Base-by-base conservation (phyloP, 2,888 invertebrate species). In the Heteropelma amictum region DNA sequence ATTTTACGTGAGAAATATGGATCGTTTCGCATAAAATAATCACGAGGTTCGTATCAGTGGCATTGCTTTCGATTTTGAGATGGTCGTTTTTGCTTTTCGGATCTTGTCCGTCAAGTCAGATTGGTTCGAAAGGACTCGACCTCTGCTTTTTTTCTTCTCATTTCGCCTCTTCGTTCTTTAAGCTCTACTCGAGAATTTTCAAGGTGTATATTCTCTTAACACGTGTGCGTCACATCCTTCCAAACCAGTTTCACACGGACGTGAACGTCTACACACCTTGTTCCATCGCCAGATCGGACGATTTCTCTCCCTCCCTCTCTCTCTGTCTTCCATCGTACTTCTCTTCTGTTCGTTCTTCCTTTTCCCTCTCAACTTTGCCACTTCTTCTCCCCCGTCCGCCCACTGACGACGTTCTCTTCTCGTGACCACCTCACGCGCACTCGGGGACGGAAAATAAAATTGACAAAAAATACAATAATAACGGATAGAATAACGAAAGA, bases 231-330 rank as follows among this genome's bases (percentile, higher is more conserved):
- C 84, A 86, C 86, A 86, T 87, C 86, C 87, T 87, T 84, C 81
- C 80, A 87, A 87, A 87, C 87, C 86, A 85, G 86, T 87, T 87
- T 86, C 83, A 85, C 85, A 84, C 81, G 84, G 83, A 86, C 83
- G 80, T 80, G 81, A 63, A 58, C 67, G 82, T 82, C 84, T 84
- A 83, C 81, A 49, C 80, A 81, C 82, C 79, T 70, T 75, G 82
- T 83, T 61, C 80, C 83, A 83, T 80, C 82, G 80, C 79, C 47
- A 78, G 79, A 81, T 82, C 81, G 77, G 76, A 70, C 80, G 64
- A 79, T 81, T 80, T 65, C 75, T 65, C 74, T 75, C 71, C 77
- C 35, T 38, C 40, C 40, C 58, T 47, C 60, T 14, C 42, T 51
- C 49, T 42, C 42, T 2, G 28, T 30, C 19, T 45, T 64, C 30